A percentile compares a stretch with the other conserved stretches of the same genome.
phyloP scores from a whole-genome alignment of 2,888 invertebrate genomes.

The Alitta virens region DNA sequence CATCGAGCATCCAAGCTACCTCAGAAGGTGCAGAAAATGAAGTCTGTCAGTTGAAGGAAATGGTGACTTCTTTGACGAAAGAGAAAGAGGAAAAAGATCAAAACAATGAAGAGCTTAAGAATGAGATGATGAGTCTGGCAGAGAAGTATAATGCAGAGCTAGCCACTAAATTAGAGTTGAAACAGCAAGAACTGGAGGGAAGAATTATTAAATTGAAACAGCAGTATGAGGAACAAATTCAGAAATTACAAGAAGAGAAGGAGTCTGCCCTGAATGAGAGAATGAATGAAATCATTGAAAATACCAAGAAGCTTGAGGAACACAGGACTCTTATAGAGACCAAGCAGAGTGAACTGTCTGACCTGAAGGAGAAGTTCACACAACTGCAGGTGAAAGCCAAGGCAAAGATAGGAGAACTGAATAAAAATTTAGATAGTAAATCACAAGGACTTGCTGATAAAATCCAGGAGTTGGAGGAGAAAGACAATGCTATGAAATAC shows the following conservation, averaged over 20 bases:
- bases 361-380: constrained; percentile 14
- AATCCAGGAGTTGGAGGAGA: not conserved
- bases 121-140: constrained; percentile 29
- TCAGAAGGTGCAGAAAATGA: not conserved
- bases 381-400: constrained; percentile 23
- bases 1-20: not conserved
- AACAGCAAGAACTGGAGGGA: constrained; percentile 5
- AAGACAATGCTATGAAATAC: not conserved
- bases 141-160: constrained; percentile 36
- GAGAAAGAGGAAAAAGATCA: not conserved
- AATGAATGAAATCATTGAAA: constrained; percentile 1
- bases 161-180: constrained; percentile 24
- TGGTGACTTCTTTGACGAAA: no score
- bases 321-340: not conserved
- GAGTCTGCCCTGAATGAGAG: not conserved
- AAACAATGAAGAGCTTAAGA: constrained; percentile 14
- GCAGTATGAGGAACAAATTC: constrained; percentile 5
- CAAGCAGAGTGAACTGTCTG: constrained; percentile 15
- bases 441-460: not conserved
- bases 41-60: no score
- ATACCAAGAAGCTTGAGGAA: constrained; percentile 6
- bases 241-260: constrained; percentile 4
- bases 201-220: constrained; percentile 1
- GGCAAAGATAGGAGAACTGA: constrained; percentile 16
- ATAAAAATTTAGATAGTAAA: constrained; percentile 1